These are phyloP conservation scores for Thalpophila matura DNA, from an alignment of 2,888 invertebrate genomes.

Conservation along the genomic window DNA sequence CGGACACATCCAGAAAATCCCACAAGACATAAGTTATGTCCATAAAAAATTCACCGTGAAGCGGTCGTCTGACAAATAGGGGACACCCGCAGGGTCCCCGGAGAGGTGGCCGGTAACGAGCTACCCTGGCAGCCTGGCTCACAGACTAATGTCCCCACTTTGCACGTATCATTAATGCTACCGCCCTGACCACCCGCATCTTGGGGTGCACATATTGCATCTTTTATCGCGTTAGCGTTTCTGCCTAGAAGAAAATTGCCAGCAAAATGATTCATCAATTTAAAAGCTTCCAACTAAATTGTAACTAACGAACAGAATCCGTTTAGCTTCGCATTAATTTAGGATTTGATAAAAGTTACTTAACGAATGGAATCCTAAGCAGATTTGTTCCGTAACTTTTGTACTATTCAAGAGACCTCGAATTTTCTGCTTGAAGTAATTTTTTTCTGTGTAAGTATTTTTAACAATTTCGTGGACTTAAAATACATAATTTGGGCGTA, in stretches of 20 bases:
- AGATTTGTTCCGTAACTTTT: slow-evolving; percentile 37
- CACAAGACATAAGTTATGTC: slow-evolving; percentile 63
- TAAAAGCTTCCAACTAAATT: slow-evolving; percentile 26
- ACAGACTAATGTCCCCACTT: slow-evolving; percentile 76
- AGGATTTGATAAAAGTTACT: slow-evolving; percentile 39
- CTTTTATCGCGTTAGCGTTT: slow-evolving; percentile 40
- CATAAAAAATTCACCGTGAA: slow-evolving; percentile 73
- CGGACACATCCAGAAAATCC: slow-evolving; percentile 53
- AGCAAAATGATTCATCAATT: slow-evolving; percentile 35
- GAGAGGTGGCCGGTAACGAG: slow-evolving; percentile 75
- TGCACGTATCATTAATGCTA: slow-evolving; percentile 76
- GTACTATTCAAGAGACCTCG: slow-evolving; percentile 15
- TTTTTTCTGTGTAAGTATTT: slow-evolving; percentile 59
- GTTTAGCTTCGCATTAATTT: slow-evolving; percentile 36
- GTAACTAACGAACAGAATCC: slow-evolving; percentile 37
- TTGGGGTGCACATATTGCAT: slow-evolving; percentile 54
- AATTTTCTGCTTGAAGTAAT: slow-evolving; percentile 9
- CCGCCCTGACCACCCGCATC: slow-evolving; percentile 62
- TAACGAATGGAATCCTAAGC: slow-evolving; percentile 30
- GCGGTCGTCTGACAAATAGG: slow-evolving; percentile 75
- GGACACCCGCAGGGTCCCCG: slow-evolving; percentile 71
- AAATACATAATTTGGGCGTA: slow-evolving; percentile 80
- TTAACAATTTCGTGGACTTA: slow-evolving; percentile 72
- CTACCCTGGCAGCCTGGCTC: slow-evolving; percentile 61
- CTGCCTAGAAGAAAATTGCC: slow-evolving; percentile 18